Evolutionary conservation across 1,140 invertebrate species (phyloP).

Genomic region (Olivierus martensii): DNA sequence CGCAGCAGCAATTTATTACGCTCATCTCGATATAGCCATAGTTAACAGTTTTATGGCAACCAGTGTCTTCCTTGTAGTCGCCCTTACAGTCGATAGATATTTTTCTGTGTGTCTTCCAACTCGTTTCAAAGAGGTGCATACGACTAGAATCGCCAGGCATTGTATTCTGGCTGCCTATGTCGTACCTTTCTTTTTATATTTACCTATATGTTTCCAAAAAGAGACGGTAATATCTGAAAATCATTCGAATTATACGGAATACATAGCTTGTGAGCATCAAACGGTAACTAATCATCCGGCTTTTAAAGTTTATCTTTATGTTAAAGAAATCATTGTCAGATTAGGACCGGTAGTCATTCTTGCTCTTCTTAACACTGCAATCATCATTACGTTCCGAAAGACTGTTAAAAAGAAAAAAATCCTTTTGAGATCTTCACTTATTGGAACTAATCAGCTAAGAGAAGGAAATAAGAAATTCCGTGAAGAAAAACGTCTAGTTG

Average conservation of each 20-base stretch:
- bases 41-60: constrained; percentile 53
- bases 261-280: constrained; percentile 22
- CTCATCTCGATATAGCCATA: constrained; percentile 54
- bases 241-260: constrained; percentile 12
- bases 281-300: constrained; percentile 16
- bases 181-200: constrained; percentile 27
- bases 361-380: constrained; percentile 49
- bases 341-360: constrained; percentile 47
- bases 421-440: constrained; percentile 34
- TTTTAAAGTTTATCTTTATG: constrained; percentile 25
- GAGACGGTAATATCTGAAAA: constrained; percentile 8
- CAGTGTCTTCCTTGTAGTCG: constrained; percentile 33
- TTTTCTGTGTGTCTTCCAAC: constrained; percentile 32
- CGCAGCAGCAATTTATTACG: constrained; percentile 51
- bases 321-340: constrained; percentile 24
- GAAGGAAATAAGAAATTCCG: constrained; percentile 35
- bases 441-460: constrained; percentile 6
- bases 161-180: constrained; percentile 27
- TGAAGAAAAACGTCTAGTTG: constrained; percentile 51
- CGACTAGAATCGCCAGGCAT: constrained; percentile 23
- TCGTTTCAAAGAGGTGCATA: constrained; percentile 30
- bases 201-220: constrained; percentile 30
- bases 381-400: constrained; percentile 49
- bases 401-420: constrained; percentile 46
- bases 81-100: constrained; percentile 34